Evolutionary conservation across 1,140 invertebrate genomes (phyloP).

Genomic region (Ptiloglossa arizonensis): DNA sequence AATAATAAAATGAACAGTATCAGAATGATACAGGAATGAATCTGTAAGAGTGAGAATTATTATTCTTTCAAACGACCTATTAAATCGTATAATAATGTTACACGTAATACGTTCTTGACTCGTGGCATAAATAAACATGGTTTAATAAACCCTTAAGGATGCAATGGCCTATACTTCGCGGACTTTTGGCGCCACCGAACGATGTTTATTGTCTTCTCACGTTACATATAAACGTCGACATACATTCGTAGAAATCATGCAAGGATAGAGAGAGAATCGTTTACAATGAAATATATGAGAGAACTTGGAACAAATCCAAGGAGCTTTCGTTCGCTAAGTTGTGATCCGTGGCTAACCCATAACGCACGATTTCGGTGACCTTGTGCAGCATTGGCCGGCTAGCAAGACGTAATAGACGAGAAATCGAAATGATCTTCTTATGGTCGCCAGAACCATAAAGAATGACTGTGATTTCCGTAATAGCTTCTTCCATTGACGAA

Average conservation of each 20-base stretch:
- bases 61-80: background rate
- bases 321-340: slow-evolving; percentile 54
- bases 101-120: background rate
- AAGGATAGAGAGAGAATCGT: background rate
- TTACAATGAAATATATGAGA: slow-evolving; percentile 38
- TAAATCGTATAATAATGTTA: background rate
- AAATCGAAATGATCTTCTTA: slow-evolving; percentile 22
- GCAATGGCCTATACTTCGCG: background rate
- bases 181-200: background rate
- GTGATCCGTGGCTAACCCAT: slow-evolving; percentile 16
- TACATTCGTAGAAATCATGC: background rate
- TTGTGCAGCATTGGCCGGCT: slow-evolving; percentile 14
- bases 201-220: background rate
- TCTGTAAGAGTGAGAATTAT: background rate
- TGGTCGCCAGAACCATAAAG: slow-evolving; percentile 29
- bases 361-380: slow-evolving; percentile 39
- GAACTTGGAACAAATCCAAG: slow-evolving; percentile 50
- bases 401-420: slow-evolving; percentile 35
- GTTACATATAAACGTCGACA: background rate
- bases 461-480: slow-evolving; percentile 36
- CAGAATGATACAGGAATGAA: background rate
- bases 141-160: background rate
- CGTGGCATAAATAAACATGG: too few relatives aligned
- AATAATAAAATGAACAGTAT: background rate
- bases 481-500: background rate